Evolutionary conservation across 2,797 vertebrate species (phyloP), one percentile per base, ranked within the genome.

Genomic region (Tauraco hartlaubi): DNA sequence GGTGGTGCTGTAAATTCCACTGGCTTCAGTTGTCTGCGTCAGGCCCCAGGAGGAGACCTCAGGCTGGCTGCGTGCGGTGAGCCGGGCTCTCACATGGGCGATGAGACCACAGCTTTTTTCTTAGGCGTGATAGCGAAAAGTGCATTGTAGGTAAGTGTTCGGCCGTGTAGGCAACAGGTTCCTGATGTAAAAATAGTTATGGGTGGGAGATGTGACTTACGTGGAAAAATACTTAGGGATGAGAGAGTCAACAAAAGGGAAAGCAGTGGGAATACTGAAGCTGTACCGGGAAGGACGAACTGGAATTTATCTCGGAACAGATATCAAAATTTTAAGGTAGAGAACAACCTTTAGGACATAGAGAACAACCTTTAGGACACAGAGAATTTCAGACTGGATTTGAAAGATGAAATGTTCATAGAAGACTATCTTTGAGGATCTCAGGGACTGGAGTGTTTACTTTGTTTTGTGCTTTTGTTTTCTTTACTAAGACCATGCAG

Each of bases 131-230:
- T 2, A 51, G 62, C 7, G 43, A 75, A 78, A 58, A 75, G 46
- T n/a, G 35, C 22, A 10, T 15, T 54, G 12, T 41, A 63, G 83
- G 78, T 89, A 78, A 94, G 81, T 68, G 58, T 31, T 62, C 77
- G 75, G 49, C 66, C 11, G 3, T 14, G 72, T 37, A 94, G 82
- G 37, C 79, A 91, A 83, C 72, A 88, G 79, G 51, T 73, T 88
- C 75, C 66, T 62, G 37, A 31, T 61, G n/a, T 33, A 88, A 95
- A 94, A 90, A 85, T 80, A 88, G 76, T 75, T 88, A 31, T 6
- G 29, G 62, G 39, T 75, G 87, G 68, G 64, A 86, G 66, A 88
- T 68, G 66, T 74, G 69, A 35, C 55, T 84, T 69, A 31, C 5
- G 44, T 63, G 48, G 59, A 81, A 90, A 90, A 92, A n/a, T 56